These are phyloP conservation scores for Tinea semifulvella DNA, from an alignment of 2,888 invertebrate species.

Conservation along the genomic window DNA sequence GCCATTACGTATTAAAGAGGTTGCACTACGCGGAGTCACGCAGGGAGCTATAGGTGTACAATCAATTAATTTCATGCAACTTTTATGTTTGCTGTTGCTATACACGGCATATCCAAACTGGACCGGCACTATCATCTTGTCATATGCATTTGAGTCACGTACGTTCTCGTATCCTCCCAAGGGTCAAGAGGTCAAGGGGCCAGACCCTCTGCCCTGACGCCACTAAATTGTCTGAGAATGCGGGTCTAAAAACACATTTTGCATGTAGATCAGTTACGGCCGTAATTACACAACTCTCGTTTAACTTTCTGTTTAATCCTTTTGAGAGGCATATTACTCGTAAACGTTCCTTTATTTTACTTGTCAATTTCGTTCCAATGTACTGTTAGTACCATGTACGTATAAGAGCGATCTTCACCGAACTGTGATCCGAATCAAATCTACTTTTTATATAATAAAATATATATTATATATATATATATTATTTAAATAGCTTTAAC, in stretches of 20 bases:
- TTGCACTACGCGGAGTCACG: too few relatives aligned
- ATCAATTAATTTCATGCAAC: neutral
- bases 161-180: conserved; percentile 18
- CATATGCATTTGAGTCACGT: conserved; percentile 31
- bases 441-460: too few relatives aligned
- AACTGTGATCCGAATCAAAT: too few relatives aligned
- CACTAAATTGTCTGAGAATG: conserved; percentile 39
- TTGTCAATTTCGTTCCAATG: neutral
- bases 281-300: neutral
- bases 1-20: too few relatives aligned
- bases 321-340: neutral
- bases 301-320: conserved; percentile 6
- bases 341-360: conserved; percentile 1
- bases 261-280: conserved; percentile 26
- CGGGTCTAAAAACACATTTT: conserved; percentile 26
- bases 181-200: conserved; percentile 29
- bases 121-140: conserved; percentile 4
- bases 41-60: too few relatives aligned
- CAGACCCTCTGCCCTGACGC: conserved; percentile 24
- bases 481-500: too few relatives aligned
- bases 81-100: neutral
- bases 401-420: too few relatives aligned
- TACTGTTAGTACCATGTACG: too few relatives aligned
- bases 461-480: too few relatives aligned
- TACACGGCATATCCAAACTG: neutral